Conservation (phyloP, 30 jellyfish, hydroid and myxozoan genomes). For the Pseudorhiza aurosa region DNA sequence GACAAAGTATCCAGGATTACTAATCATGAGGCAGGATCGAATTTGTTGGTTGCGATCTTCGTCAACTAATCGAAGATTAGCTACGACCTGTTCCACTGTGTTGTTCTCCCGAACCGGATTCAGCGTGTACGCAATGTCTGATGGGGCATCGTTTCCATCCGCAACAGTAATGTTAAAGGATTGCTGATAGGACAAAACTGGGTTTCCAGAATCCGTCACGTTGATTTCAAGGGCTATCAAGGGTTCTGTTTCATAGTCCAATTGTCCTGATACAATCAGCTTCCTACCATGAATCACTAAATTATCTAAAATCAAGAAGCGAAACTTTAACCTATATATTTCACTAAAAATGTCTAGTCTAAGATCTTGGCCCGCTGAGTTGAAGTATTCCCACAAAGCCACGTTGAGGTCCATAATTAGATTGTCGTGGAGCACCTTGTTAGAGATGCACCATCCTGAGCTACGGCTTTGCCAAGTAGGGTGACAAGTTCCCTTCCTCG, state of each 20-base stretch:
- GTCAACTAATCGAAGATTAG: conserved; percentile 59
- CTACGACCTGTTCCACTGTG: conserved; percentile 56
- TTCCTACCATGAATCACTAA: conserved; percentile 40
- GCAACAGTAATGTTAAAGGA: conserved; percentile 62
- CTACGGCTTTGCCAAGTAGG: too few species aligned
- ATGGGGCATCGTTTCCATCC: conserved; percentile 88
- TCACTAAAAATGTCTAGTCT: too few species aligned
- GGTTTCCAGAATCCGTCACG: conserved; percentile 76
- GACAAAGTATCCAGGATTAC: conserved; percentile 39
- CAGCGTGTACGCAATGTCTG: conserved; percentile 53
- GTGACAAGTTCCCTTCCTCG: too few species aligned
- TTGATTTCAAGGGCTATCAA: conserved; percentile 27
- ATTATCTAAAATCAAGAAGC: conserved; percentile 34
- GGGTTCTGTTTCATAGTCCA: conserved; percentile 72
- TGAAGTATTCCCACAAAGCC: too few species aligned
- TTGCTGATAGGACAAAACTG: conserved; percentile 59
- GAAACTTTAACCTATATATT: too few species aligned
- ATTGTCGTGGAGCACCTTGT: too few species aligned
- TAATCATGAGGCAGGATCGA: conserved; percentile 13
- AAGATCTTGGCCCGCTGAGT: too few species aligned
- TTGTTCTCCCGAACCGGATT: conserved; percentile 69
- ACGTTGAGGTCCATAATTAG: too few species aligned
- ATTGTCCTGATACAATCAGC: conserved; percentile 45
- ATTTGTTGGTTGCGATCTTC: conserved; percentile 54
- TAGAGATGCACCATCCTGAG: too few species aligned